phyloP scores from a whole-genome alignment of 2,113 vertebrate genomes.

The Oreochromis niloticus region DNA sequence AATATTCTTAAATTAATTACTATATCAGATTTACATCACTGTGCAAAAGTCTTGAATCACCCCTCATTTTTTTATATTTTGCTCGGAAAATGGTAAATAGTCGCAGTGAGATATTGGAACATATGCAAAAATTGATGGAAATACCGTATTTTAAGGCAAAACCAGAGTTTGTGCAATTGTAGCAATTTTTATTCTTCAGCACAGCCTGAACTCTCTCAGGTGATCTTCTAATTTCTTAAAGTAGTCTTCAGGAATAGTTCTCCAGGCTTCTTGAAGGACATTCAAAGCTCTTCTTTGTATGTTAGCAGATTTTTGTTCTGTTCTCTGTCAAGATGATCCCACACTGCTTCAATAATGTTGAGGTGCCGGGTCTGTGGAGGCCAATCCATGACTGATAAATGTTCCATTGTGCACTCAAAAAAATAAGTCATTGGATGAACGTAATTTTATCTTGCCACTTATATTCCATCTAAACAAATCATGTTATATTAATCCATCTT shows the following conservation, averaged over 20 bases:
- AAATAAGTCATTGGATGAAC: too few relatives aligned
- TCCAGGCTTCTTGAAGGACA: background rate
- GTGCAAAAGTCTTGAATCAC: background rate
- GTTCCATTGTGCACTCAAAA: background rate
- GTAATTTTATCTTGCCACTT: too few relatives aligned
- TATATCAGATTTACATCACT: background rate
- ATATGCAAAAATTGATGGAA: background rate
- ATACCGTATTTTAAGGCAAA: background rate
- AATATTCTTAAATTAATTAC: background rate
- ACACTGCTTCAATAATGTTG: background rate
- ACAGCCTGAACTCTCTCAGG: background rate
- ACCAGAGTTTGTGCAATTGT: background rate
- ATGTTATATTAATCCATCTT: too few relatives aligned
- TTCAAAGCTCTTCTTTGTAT: background rate
- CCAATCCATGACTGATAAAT: background rate
- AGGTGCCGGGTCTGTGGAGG: background rate
- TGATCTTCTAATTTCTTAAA: background rate
- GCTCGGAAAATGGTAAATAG: background rate
- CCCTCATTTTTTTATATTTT: background rate
- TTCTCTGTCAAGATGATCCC: background rate
- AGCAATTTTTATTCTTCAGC: background rate
- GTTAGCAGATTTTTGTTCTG: background rate
- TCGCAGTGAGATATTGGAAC: background rate
- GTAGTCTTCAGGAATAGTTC: background rate
- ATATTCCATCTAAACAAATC: too few relatives aligned